Evolutionary conservation across 2,888 invertebrate genomes (phyloP), one percentile per base, ranked within the genome.

Genomic region (Papilio demoleus): DNA sequence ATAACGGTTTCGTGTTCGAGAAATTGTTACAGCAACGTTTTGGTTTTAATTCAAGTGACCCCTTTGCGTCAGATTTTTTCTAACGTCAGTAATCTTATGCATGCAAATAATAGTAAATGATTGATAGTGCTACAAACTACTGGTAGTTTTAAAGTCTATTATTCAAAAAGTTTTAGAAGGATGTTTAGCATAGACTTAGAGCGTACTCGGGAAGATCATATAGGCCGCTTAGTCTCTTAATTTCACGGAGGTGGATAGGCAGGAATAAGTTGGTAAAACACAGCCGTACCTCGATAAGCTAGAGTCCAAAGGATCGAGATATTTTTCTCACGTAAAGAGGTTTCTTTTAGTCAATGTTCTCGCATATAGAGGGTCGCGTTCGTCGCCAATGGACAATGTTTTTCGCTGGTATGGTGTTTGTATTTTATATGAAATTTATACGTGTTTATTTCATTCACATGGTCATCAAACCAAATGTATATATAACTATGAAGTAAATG

Each of bases 41-140:
- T 24, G 40, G 60, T 60, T 60, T 60, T 40, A 60, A 24, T 14
- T 12, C 38, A 40, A 60, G 36, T 40, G 60, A 60, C 60, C 60
- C 40, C 60, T 12, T 22, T 27, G 24, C 2, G 1, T 27, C n/a
- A 14, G 50, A 50, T 12, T 14, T 19, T 47, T 27, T 22, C 19
- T n/a, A 50, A 50, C 8, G 27, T 47, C n/a, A 19, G 22, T 27
- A 47, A 47, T 47, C 19, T 19, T 12, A 47, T 47, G 12, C 9
- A 56, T 56, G 9, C 12, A 17, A 56, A 56, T 53, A 4, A n/a
- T n/a, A 2, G 3, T 8, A 17, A 50, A n/a, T 31, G 17, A 56
- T 56, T 56, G 31, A 56, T 24, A 14, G 50, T 50, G n/a, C n/a
- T 31, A 31, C 3, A 31, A 56, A 31, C 53, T 56, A 56, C 24